Percentiles rank a stretch among this genome's conserved stretches.
These are phyloP conservation scores for Chiroxiphia lanceolata DNA, from an alignment of 2,797 vertebrate genomes.

Conservation along the genomic window DNA sequence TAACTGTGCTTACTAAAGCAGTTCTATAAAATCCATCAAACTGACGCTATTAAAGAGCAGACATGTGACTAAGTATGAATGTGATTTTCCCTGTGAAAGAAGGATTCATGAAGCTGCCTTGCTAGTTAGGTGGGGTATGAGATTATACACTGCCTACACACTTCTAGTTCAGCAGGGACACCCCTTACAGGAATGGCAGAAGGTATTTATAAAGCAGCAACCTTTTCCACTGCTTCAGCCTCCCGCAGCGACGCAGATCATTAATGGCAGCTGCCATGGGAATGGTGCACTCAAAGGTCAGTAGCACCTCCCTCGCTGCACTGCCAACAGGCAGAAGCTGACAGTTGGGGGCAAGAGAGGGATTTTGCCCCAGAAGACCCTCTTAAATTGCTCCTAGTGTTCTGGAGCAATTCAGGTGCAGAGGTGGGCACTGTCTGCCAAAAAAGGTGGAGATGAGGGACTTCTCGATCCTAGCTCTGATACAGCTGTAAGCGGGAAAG, in stretches of 20 bases:
- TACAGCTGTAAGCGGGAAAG: neutral
- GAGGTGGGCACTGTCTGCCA: neutral
- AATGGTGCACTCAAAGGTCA: neutral
- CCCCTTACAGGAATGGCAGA: rapidly evolving
- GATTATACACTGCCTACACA: neutral
- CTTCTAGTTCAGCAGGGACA: neutral
- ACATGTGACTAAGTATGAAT: rapidly evolving
- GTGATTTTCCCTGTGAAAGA: neutral
- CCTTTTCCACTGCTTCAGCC: neutral
- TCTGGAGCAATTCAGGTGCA: neutral
- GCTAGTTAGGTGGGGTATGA: neutral
- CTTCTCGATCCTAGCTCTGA: neutral
- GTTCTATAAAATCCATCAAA: neutral
- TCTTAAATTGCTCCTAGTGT: neutral
- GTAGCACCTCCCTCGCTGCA: neutral
- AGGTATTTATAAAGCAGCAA: neutral
- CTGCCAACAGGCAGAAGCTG: neutral
- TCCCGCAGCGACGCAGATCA: rapidly evolving
- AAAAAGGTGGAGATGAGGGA: neutral
- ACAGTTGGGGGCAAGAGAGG: neutral
- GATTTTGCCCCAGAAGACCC: neutral
- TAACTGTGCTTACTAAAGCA: neutral
- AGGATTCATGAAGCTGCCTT: neutral
- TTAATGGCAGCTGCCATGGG: neutral
- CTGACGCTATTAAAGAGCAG: neutral